Evolutionary conservation across 1,140 invertebrate genomes (phyloP).

Genomic region (Drosophila tsacasi): DNA sequence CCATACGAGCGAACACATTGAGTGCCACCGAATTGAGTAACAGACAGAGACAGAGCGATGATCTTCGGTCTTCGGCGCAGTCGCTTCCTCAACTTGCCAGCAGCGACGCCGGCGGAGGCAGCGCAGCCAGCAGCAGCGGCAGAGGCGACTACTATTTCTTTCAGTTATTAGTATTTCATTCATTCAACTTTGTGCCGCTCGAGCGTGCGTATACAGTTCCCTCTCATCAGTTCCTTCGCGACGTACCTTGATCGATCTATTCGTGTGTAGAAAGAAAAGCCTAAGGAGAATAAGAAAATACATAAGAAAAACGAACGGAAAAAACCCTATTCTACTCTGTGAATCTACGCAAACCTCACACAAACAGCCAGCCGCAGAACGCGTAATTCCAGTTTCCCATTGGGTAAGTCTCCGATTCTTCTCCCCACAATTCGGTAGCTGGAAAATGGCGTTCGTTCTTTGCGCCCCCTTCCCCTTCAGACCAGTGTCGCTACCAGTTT

Average conservation of each 20-base stretch:
- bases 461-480: constrained; percentile 9
- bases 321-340: not conserved
- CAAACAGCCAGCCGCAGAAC: constrained; percentile 2
- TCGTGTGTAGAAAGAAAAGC: constrained; percentile 16
- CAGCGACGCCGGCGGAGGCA: constrained; percentile 60
- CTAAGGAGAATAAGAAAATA: constrained; percentile 24
- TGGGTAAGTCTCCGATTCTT: constrained; percentile 55
- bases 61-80: constrained; percentile 49
- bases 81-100: constrained; percentile 75
- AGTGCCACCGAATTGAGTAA: constrained; percentile 50
- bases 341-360: constrained; percentile 2
- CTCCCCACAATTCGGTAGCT: constrained; percentile 38
- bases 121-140: constrained; percentile 48
- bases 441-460: constrained; percentile 49
- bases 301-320: constrained; percentile 20
- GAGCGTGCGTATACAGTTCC: constrained; percentile 79
- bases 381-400: constrained; percentile 64
- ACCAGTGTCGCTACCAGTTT: constrained; percentile 77
- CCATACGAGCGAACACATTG: constrained; percentile 22
- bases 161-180: constrained; percentile 84
- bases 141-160: constrained; percentile 81
- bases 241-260: constrained; percentile 59
- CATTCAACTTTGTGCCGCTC: constrained; percentile 83
- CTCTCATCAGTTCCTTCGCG: constrained; percentile 79
- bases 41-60: constrained; percentile 55